Evolutionary conservation across 64 coral and sea anemone species (phyloP), one percentile per base, ranked within the genome.

Genomic region (Dendrophyllia cribrosa): DNA sequence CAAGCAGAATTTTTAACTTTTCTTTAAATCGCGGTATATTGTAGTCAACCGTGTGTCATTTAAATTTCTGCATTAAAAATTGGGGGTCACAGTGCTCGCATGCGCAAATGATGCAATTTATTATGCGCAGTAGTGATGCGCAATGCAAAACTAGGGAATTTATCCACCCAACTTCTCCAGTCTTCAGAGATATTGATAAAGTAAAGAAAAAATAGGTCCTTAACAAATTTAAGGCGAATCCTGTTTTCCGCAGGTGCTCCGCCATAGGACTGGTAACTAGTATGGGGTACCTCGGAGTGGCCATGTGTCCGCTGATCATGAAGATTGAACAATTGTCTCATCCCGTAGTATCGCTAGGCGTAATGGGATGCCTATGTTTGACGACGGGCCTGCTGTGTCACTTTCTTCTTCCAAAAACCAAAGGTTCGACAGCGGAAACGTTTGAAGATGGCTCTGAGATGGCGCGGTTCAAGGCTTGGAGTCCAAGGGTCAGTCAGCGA

Each of bases 281-380:
- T n/a, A 8, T 67, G 23, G 85, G 59, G 5, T 93, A 86, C 34
- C 47, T 93, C 11, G 91, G 91, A 20, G 72, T 51, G 43, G 58
- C 60, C 12, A 6, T 87, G 23, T 45, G 53, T 51, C 91, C 91
- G 14, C 82, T 93, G 49, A 58, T 93, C 70, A 93, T 93, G 91
- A 55, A 43, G 45, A 59, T 86, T 22, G 81, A 87, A 72, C 9
- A 49, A 17, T 20, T 51, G 46, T 19, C 51, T 26, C 83, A 87
- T 14, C 71, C 91, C 10, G 85, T 75, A 16, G 70, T 93, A 7
- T 82, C 91, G 74, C 74, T 93, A 6, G 91, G 81, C 3, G 52
- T 93, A 13, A 78, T 92, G 66, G 90, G 80, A 56, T 86, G 53
- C 49, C 45, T 92, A 17, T 86, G 22, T 20, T 20, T 92, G 68